These are phyloP conservation scores for Pteropus alecto DNA, from an alignment of 2,113 vertebrate species.

Conservation along the genomic window DNA sequence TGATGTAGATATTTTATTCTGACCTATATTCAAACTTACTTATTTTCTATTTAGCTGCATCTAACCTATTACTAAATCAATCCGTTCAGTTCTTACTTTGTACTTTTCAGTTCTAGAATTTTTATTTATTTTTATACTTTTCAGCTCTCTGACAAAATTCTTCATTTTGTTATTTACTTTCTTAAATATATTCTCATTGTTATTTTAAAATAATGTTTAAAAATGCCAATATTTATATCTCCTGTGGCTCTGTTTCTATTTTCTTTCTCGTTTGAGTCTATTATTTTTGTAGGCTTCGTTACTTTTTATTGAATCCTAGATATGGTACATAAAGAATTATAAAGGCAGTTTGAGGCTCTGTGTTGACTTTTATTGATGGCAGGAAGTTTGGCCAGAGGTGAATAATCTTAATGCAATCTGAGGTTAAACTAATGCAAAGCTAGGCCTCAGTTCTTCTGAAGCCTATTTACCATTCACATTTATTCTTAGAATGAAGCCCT, in stretches of 20 bases:
- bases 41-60: background rate
- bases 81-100: background rate
- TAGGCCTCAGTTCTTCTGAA: background rate
- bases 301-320: background rate
- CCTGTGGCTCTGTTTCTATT: background rate
- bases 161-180: background rate
- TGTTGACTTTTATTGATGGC: background rate
- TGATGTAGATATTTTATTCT: background rate
- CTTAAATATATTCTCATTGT: background rate
- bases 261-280: background rate
- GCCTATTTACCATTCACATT: background rate
- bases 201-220: background rate
- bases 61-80: background rate
- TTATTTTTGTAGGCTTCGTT: background rate
- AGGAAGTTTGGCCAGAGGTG: background rate
- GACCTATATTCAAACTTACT: background rate
- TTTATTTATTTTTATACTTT: background rate
- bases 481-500: background rate
- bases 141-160: background rate
- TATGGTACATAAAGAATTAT: background rate
- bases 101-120: conserved; percentile 11
- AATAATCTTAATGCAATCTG: background rate
- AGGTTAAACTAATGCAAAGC: background rate
- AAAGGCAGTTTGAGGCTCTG: background rate
- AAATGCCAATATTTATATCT: background rate